Percentiles rank a stretch among this genome's conserved stretches.
Evolutionary conservation across 2,113 vertebrate genomes (phyloP).

Genomic region (Myrmecobius fasciatus): DNA sequence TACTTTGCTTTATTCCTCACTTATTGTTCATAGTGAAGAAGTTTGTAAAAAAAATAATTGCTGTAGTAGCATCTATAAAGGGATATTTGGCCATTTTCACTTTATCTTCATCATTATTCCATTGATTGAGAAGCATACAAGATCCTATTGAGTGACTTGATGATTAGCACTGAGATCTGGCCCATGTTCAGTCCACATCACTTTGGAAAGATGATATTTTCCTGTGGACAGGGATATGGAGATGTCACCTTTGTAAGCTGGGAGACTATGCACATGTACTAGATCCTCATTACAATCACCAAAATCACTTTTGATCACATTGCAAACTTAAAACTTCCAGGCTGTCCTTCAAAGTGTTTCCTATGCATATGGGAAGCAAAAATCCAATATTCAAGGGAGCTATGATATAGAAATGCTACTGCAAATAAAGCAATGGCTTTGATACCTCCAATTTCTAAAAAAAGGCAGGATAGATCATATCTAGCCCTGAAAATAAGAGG

Average conservation of each 20-base stretch:
- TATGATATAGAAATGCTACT: constrained; percentile 17
- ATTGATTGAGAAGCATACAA: not conserved
- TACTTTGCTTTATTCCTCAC: not conserved
- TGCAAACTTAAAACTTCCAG: not conserved
- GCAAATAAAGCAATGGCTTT: constrained; percentile 1
- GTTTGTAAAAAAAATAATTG: constrained; percentile 30
- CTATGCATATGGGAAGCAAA: not conserved
- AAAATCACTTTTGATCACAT: not conserved
- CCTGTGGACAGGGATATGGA: not conserved
- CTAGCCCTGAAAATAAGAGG: not conserved
- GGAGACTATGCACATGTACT: not conserved
- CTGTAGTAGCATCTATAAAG: not conserved
- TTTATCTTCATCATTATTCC: not conserved
- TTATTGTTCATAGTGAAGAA: constrained; percentile 2
- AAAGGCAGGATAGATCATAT: not conserved
- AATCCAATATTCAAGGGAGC: constrained; percentile 11
- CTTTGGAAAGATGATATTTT: not conserved
- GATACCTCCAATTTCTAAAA: not conserved
- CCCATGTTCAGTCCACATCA: not conserved
- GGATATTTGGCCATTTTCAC: not conserved
- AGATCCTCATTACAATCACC: not conserved
- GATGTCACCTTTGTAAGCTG: not conserved
- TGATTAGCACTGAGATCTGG: not conserved
- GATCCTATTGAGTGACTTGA: not conserved
- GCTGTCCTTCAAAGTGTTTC: not conserved